Conservation (phyloP, 2,113 vertebrate genomes). For the Tympanuchus pallidicinctus region DNA sequence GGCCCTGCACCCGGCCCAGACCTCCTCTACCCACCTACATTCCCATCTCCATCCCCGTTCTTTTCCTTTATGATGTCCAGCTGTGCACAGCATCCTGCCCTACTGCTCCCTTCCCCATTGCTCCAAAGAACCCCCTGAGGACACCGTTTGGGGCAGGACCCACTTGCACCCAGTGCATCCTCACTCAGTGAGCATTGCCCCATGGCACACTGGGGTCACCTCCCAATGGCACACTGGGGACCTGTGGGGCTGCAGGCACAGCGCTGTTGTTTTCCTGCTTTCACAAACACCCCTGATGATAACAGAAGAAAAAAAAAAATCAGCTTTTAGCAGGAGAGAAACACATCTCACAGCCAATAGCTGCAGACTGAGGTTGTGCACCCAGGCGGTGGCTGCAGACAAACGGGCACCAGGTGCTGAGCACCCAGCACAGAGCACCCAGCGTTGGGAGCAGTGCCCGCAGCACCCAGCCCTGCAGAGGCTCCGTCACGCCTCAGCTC, state of each 20-base stretch:
- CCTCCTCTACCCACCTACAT: neutral
- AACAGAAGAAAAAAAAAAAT: conserved; percentile 1
- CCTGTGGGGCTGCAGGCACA: neutral
- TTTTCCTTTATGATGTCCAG: neutral
- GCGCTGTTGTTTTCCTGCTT: conserved; percentile 33
- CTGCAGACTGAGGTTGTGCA: neutral
- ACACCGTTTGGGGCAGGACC: neutral
- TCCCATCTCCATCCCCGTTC: neutral
- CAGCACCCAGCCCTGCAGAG: neutral
- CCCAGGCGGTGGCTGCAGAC: neutral
- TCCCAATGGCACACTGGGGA: rapidly evolving
- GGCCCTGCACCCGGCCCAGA: no score
- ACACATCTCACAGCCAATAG: conserved; percentile 38
- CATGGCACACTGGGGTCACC: neutral
- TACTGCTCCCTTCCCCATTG: neutral
- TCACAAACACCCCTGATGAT: conserved; percentile 51
- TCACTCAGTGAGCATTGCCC: no score
- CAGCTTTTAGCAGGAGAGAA: conserved; percentile 32
- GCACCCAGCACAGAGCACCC: neutral
- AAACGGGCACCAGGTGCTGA: neutral
- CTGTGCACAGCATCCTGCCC: rapidly evolving
- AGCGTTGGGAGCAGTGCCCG: neutral
- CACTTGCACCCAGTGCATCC: rapidly evolving
- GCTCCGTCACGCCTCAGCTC: conserved; percentile 13
- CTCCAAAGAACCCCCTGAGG: neutral